Conservation (phyloP, 2,797 vertebrate species). For the Diceros bicornis region DNA sequence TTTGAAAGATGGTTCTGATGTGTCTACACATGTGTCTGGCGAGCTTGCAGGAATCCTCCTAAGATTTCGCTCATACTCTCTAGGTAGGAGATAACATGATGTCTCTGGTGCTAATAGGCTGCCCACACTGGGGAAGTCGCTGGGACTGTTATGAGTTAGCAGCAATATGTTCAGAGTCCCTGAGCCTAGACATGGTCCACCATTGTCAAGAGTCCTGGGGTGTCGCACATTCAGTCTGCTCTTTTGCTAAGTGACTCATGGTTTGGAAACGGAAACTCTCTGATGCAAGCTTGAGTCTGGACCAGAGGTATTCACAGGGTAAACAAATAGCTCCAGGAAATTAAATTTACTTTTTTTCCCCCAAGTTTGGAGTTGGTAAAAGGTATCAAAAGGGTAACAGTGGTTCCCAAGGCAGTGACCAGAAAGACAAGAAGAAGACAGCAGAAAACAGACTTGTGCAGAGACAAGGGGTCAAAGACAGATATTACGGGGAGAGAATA, state of each 20-base stretch:
- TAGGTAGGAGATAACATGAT: not conserved
- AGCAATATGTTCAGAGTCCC: not conserved
- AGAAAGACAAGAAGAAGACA: not conserved
- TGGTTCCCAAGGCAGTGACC: not conserved
- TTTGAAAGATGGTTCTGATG: not conserved
- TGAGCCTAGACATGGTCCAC: not conserved
- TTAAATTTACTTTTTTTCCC: not conserved
- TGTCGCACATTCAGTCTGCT: fast-evolving
- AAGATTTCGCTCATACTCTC: not conserved
- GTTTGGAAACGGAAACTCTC: not conserved
- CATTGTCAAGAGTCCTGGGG: not conserved
- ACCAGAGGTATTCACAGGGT: not conserved
- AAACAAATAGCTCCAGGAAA: not conserved
- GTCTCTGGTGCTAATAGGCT: not conserved
- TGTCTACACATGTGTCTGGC: not conserved
- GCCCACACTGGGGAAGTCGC: not conserved
- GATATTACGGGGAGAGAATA: not conserved
- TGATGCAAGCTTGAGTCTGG: not conserved
- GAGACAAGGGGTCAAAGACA: not conserved
- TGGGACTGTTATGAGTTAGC: not conserved
- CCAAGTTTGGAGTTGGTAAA: not conserved
- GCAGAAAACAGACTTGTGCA: not conserved
- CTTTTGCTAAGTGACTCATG: constrained; percentile 23
- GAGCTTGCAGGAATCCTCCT: not conserved
- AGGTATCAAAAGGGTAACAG: not conserved